Conservation (phyloP, 2,113 vertebrate genomes). For the Rhynchomys soricoides region DNA sequence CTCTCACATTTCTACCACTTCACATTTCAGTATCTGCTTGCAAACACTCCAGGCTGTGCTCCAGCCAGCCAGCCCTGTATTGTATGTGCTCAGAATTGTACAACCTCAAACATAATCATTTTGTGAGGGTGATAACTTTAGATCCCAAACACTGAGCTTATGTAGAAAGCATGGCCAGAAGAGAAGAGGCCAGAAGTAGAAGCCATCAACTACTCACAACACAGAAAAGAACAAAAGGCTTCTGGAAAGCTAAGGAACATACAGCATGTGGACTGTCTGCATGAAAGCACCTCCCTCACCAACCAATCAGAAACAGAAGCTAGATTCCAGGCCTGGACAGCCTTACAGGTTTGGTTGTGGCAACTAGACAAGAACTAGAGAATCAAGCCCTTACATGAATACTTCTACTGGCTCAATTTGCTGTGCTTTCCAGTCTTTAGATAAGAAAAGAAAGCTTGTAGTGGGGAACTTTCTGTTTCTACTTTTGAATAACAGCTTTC, state of each 20-base stretch:
- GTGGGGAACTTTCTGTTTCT: conserved; percentile 42
- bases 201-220: not conserved
- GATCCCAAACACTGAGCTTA: conserved; percentile 61
- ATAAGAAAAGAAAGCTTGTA: conserved; percentile 42
- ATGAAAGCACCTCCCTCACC: not conserved
- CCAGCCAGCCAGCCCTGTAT: not conserved
- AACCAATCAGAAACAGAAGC: not conserved
- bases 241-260: not conserved
- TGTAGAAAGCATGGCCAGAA: conserved; percentile 20
- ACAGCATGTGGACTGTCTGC: not conserved
- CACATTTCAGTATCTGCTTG: not conserved
- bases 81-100: not conserved
- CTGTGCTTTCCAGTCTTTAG: conserved; percentile 24
- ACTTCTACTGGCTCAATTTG: not conserved
- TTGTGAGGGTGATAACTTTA: not conserved
- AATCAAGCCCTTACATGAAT: conserved; percentile 14
- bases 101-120: conserved; percentile 20
- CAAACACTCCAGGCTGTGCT: not conserved
- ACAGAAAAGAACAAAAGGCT: not conserved
- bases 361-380: conserved; percentile 28
- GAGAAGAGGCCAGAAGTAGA: conserved; percentile 13
- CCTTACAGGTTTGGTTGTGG: not conserved
- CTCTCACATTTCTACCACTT: not conserved
- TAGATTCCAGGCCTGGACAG: not conserved
- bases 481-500: conserved; percentile 33